phyloP scores from a whole-genome alignment of 2,797 vertebrate species.

The Pseudotriccus pelzelni region DNA sequence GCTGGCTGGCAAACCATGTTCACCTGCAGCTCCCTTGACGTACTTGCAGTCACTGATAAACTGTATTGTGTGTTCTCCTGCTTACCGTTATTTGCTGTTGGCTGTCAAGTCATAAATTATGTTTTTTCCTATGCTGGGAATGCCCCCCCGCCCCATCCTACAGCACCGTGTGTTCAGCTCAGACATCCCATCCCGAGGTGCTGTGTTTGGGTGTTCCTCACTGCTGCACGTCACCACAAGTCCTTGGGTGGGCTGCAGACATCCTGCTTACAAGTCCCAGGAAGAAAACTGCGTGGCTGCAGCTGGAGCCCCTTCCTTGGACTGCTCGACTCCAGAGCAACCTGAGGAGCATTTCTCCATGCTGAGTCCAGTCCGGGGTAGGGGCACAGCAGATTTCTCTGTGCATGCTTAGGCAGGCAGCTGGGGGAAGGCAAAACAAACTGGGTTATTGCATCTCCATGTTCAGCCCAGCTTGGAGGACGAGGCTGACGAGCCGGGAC shows the following conservation, averaged over 20 bases:
- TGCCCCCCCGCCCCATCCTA: background rate
- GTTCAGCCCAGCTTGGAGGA: rapidly evolving
- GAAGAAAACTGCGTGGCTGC: background rate
- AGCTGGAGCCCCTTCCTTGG: background rate
- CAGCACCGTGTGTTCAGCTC: background rate
- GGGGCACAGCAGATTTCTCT: background rate
- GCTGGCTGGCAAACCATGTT: background rate
- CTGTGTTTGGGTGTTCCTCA: background rate
- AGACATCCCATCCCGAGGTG: background rate
- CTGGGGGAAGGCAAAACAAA: rapidly evolving
- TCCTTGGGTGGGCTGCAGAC: background rate
- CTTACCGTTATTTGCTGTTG: background rate
- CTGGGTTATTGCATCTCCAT: background rate
- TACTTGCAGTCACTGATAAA: background rate
- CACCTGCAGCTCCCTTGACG: background rate
- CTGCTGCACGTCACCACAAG: background rate
- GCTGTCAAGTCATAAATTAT: background rate
- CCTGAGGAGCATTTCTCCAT: background rate
- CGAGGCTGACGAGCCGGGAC: background rate
- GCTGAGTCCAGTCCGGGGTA: rapidly evolving
- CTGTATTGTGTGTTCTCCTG: background rate
- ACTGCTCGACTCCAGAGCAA: background rate
- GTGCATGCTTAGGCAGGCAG: background rate
- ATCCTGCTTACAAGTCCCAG: rapidly evolving
- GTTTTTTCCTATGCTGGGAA: background rate